Conservation (phyloP, 2,888 invertebrate species). For the Urechis unicinctus region DNA sequence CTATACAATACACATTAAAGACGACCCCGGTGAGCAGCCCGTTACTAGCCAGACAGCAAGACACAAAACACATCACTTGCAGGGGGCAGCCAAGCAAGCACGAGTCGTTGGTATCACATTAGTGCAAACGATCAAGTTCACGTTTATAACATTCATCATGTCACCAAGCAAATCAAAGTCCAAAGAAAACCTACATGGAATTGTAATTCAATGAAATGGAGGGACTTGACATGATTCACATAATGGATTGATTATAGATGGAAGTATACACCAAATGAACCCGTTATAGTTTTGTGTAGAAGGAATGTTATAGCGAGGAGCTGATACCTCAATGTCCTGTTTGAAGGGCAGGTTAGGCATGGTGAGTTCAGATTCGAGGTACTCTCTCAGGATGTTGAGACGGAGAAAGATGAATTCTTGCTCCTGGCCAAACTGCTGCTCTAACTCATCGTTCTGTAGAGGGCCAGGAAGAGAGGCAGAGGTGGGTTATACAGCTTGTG, state of each 20-base stretch:
- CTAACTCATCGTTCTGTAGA: constrained; percentile 5
- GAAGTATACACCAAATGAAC: no score
- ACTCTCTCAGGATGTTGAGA: constrained; percentile 86
- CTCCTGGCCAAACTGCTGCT: constrained; percentile 53
- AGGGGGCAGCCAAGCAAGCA: no score
- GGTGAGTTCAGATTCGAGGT: constrained; percentile 77
- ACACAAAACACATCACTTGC: no score
- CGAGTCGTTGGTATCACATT: no score
- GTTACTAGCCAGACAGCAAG: background rate
- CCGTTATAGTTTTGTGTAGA: no score
- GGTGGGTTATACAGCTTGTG: background rate
- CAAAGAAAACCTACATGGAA: no score
- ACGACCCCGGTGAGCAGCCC: background rate
- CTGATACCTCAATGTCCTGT: constrained; percentile 76
- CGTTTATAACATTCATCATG: no score
- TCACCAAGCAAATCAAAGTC: no score
- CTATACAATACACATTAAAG: constrained; percentile 28
- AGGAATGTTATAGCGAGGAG: background rate
- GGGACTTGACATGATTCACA: no score
- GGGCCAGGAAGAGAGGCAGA: background rate
- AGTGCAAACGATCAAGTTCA: no score
- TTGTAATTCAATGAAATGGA: no score
- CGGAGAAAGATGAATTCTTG: constrained; percentile 82
- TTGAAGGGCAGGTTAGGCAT: constrained; percentile 86
- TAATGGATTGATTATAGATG: no score